Evolutionary conservation across 2,113 vertebrate species (phyloP), one percentile per base, ranked within the genome.

Genomic region (Callorhinus ursinus): DNA sequence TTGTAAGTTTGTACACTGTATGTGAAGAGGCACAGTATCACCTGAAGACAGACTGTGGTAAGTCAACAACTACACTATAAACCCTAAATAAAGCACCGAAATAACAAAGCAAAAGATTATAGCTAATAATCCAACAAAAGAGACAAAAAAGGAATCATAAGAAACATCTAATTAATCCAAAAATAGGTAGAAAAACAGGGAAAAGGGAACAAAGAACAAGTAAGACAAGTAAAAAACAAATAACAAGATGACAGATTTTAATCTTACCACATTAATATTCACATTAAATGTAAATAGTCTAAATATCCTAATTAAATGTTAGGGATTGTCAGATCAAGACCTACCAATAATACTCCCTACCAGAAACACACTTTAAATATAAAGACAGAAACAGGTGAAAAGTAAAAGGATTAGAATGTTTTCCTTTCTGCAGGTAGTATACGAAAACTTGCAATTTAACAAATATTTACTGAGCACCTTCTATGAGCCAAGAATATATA

Each of bases 391-490:
- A 82, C 3, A 36, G 10, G 13, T 65, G 21, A 91, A 83, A 90
- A 97, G 10, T 57, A 55, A 72, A 88, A 84, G 57, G 24, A 77
- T 4, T 28, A 63, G 13, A 84, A 51, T 61, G 33, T 88, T 82
- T 97, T 46, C 55, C 67, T 92, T 69, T 86, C 74, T 61, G 55
- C 6, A 33, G 33, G 33, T 42, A 61, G 14, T 22, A 93, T 12
- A 86, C 13, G 76, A 57, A 96, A 92, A 59, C 36, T 67, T 90
- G 63, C 13, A 84, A 18, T 53, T 88, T 53, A 79, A 77, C n/a
- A 88, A 95, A 76, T 95, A 90, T 63, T 76, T 90, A 51, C 57
- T 85, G 18, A 96, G 28, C 33, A 86, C n/a, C 6, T 79, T 69
- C 57, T 89, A 59, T 46, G 2, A 21, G 15, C 18, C 21, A 83